Base-by-base conservation (phyloP, 2,113 vertebrate species). In the Proteles cristata region DNA sequence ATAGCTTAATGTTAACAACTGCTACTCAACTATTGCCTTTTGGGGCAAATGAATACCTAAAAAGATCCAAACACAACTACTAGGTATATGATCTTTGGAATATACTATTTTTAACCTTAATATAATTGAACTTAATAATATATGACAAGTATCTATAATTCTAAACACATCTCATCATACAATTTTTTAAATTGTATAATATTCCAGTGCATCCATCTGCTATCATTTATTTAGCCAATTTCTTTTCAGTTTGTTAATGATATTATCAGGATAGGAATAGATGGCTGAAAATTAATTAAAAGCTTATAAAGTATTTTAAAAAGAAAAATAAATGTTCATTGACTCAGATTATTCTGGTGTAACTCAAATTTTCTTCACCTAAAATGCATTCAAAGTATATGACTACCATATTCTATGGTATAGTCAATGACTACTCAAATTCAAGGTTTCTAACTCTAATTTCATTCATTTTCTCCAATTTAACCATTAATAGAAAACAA, bases 341-440 rank as follows among this genome's bases (percentile, higher is more conserved):
- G 28, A 21, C 11, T 35, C 12, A 45, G 33, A 89, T 84, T 88
- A 85, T 63, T 93, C 14, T 53, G 53, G 77, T 53, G 28, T 82
- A 68, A 73, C 9, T 88, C 35, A 97, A 93, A 91, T n/a, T 95
- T n/a, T 68, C 91, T 88, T 69, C 55, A 48, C 68, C 15, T 80
- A 69, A 96, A 84, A 93, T 43, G 6, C 16, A 87, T 68, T 81
- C 26, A 53, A 76, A 80, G 6, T 43, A 43, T n/a, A 2, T 53
- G 23, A 68, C 11, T 35, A 48, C 35, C 16, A 4, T 83, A n/a
- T 43, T 25, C 33, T 92, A 19, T 35, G 16, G 8, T 31, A 74
- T 4, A 80, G 26, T 55, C 15, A 58, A 79, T 16, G 7, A 61
- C 58, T 61, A 73, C 16, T 45, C 43, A 93, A 81, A 93, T 76